Conservation (phyloP, 2,113 vertebrate genomes). For the Addax nasomaculatus region DNA sequence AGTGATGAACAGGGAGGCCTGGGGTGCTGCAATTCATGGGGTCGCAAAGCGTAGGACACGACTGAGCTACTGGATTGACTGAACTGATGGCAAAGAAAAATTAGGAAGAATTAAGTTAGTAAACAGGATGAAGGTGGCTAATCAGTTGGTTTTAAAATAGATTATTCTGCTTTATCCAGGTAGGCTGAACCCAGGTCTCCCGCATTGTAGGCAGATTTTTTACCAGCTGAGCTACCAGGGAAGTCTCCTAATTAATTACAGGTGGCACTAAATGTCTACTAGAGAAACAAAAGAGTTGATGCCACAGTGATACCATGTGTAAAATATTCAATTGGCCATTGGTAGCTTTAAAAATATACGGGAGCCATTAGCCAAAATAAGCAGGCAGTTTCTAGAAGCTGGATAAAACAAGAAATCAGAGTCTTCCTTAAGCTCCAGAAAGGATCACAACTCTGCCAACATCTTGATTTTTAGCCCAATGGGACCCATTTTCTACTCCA, state of each 20-base stretch:
- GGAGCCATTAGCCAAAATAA: not conserved
- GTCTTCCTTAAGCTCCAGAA: not conserved
- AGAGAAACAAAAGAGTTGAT: not conserved
- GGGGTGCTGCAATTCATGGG: too few species aligned
- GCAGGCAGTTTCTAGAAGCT: not conserved
- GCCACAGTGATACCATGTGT: not conserved
- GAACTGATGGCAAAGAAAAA: not conserved
- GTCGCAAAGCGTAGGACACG: fast-evolving
- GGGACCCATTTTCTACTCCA: not conserved
- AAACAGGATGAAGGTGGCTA: not conserved
- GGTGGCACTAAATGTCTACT: not conserved
- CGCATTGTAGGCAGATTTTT: not conserved
- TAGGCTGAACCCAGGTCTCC: not conserved
- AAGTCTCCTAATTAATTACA: not conserved
- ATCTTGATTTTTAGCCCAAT: not conserved
- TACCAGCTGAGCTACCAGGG: not conserved
- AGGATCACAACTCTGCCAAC: not conserved
- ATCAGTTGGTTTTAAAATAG: not conserved
- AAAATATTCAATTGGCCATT: not conserved
- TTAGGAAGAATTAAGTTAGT: not conserved
- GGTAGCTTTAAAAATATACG: not conserved
- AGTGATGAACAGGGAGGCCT: too few species aligned
- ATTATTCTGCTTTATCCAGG: not conserved
- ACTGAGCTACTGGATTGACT: too few species aligned
- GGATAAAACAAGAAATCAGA: not conserved